Conservation (phyloP, 2,797 vertebrate genomes). For the Intellagama lesueurii region DNA sequence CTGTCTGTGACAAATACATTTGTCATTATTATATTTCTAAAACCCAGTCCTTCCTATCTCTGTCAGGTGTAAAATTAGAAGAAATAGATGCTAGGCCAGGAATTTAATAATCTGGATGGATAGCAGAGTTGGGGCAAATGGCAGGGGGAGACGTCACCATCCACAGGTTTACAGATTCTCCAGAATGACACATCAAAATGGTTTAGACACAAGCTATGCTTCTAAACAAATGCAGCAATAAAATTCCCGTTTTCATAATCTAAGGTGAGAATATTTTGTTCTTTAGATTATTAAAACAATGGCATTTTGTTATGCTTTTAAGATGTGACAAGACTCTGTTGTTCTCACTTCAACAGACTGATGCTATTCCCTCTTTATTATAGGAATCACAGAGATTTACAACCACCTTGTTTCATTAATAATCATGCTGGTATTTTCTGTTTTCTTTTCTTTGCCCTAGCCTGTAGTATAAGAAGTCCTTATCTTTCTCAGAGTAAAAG, state of each 20-base stretch:
- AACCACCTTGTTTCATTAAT: background rate
- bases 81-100: background rate
- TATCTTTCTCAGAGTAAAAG: background rate
- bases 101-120: background rate
- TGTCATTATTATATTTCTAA: slow-evolving; percentile 66
- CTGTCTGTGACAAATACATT: slow-evolving; percentile 67
- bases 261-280: background rate
- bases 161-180: background rate
- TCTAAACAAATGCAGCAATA: background rate
- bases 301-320: background rate
- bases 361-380: background rate
- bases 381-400: background rate
- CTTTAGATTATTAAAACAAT: background rate
- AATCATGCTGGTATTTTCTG: background rate
- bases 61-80: slow-evolving; percentile 46
- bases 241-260: background rate
- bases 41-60: slow-evolving; percentile 55
- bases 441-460: too few relatives aligned
- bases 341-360: background rate
- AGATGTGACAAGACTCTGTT: background rate
- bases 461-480: background rate
- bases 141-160: background rate
- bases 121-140: background rate
- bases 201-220: background rate
- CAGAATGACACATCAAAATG: background rate